Conservation (phyloP, 2,797 vertebrate species). For the Siniperca undulata region DNA sequence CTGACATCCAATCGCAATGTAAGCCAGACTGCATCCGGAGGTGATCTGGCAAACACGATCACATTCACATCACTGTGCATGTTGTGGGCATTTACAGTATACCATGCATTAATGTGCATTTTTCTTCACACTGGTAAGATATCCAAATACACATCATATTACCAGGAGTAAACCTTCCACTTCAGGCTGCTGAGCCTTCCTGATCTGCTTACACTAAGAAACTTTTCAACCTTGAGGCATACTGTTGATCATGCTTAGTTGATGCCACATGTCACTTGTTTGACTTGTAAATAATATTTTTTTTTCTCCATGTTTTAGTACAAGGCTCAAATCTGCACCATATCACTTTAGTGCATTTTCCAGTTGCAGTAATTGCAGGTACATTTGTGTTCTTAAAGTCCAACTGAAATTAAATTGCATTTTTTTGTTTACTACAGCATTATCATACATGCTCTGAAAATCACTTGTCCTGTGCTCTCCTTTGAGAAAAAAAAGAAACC, state of each 20-base stretch:
- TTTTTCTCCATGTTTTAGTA: neutral
- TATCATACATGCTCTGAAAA: too few species aligned
- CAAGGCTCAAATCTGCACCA: neutral
- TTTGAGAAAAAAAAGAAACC: neutral
- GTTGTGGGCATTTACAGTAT: slow-evolving; percentile 8
- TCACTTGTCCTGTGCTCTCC: neutral
- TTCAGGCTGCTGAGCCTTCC: neutral
- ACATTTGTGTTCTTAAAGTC: neutral
- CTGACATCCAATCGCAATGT: slow-evolving; percentile 22
- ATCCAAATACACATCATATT: slow-evolving; percentile 30
- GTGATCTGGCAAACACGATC: slow-evolving; percentile 30
- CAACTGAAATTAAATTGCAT: neutral
- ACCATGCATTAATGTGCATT: slow-evolving; percentile 24
- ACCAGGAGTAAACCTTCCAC: neutral
- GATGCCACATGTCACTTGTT: neutral
- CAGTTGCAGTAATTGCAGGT: neutral
- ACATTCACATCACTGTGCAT: slow-evolving; percentile 25
- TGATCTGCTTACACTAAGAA: neutral
- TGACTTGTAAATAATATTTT: neutral
- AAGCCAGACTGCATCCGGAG: neutral
- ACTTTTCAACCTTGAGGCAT: neutral
- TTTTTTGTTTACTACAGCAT: neutral
- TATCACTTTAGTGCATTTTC: neutral
- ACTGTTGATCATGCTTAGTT: neutral
- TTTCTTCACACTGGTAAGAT: neutral